Evolutionary conservation across 2,888 invertebrate species (phyloP).

Genomic region (Urechis unicinctus): DNA sequence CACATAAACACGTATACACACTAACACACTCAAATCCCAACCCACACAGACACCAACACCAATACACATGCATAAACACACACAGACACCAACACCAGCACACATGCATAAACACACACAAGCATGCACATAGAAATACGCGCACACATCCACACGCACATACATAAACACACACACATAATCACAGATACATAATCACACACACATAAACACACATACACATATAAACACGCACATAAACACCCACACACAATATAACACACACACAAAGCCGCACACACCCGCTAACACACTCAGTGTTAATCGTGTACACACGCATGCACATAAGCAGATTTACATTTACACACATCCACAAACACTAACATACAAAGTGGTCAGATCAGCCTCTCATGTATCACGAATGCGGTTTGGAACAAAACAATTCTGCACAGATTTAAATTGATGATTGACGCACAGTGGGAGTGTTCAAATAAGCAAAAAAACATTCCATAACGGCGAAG

Average conservation of each 20-base stretch:
- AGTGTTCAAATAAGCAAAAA: too few relatives aligned
- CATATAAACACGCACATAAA: conserved; percentile 5
- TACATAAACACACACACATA: conserved; percentile 9
- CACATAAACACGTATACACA: conserved; percentile 2
- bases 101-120: conserved; percentile 3
- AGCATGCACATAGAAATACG: conserved; percentile 6
- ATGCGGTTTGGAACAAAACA: too few relatives aligned
- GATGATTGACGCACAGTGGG: too few relatives aligned
- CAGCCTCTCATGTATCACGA: too few relatives aligned
- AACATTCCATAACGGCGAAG: too few relatives aligned
- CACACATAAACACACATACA: conserved; percentile 9
- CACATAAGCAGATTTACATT: too few relatives aligned
- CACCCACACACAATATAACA: conserved; percentile 3
- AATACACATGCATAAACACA: not conserved
- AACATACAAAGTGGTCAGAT: too few relatives aligned
- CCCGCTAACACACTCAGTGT: too few relatives aligned
- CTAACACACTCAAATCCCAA: conserved; percentile 1
- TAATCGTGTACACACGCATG: too few relatives aligned
- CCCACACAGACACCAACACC: conserved; percentile 1
- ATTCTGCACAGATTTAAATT: too few relatives aligned
- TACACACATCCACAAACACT: too few relatives aligned
- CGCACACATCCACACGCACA: conserved; percentile 8
- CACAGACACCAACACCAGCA: not conserved
- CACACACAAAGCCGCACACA: not conserved
- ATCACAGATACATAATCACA: conserved; percentile 7